phyloP scores from a whole-genome alignment of 1,140 invertebrate species.

The Zaprionus inermis region DNA sequence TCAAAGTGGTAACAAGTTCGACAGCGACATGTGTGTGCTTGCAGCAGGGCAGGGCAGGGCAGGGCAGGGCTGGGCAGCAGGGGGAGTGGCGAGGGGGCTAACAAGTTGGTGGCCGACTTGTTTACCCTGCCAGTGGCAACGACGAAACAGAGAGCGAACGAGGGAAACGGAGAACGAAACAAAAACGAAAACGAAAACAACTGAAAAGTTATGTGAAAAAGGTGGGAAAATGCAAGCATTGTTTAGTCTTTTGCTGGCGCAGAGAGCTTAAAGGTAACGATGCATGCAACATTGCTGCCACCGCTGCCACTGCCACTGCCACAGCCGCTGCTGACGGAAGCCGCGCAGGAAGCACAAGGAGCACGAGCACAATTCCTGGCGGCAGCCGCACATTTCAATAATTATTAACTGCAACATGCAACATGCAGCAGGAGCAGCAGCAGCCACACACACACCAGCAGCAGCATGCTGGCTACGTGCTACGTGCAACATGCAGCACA shows the following conservation, averaged over 20 bases:
- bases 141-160: constrained; percentile 27
- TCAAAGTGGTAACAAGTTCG: constrained; percentile 80
- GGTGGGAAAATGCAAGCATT: constrained; percentile 82
- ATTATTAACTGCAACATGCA: constrained; percentile 81
- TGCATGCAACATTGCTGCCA: constrained; percentile 70
- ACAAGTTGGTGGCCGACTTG: constrained; percentile 79
- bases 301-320: constrained; percentile 13
- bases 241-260: constrained; percentile 66
- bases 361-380: constrained; percentile 75
- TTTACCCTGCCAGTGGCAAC: constrained; percentile 74
- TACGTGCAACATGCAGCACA: constrained; percentile 66
- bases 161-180: background rate
- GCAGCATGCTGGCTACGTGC: constrained; percentile 14
- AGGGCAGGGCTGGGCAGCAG: background rate
- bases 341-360: constrained; percentile 77
- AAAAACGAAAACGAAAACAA: constrained; percentile 60
- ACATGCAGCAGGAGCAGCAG: constrained; percentile 59
- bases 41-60: constrained; percentile 18
- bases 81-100: constrained; percentile 19
- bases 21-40: constrained; percentile 68
- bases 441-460: constrained; percentile 17
- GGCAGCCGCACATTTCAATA: constrained; percentile 81
- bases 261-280: constrained; percentile 65
- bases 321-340: constrained; percentile 57
- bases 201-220: constrained; percentile 80